Conservation (phyloP, 2,888 invertebrate species). For the Luperina testacea region DNA sequence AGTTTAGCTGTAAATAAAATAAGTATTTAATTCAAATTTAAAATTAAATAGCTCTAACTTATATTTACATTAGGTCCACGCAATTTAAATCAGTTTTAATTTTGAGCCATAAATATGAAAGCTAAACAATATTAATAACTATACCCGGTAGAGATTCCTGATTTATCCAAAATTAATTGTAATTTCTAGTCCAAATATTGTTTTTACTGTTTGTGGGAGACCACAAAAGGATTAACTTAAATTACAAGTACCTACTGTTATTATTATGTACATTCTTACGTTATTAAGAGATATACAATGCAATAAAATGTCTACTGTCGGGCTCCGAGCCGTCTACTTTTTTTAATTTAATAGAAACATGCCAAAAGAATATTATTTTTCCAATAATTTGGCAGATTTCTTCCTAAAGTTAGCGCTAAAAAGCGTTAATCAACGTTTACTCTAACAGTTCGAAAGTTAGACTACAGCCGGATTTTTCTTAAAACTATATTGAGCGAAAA, state of each 20-base stretch:
- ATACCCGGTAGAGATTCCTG: slow-evolving; percentile 70
- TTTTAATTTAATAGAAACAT: slow-evolving; percentile 59
- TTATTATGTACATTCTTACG: slow-evolving; percentile 61
- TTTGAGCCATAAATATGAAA: slow-evolving; percentile 64
- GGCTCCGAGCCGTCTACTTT: slow-evolving; percentile 69
- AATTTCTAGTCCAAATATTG: slow-evolving; percentile 45
- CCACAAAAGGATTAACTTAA: slow-evolving; percentile 18
- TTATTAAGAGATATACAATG: slow-evolving; percentile 67
- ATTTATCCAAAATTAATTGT: slow-evolving; percentile 37
- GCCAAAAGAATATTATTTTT: slow-evolving; percentile 62
- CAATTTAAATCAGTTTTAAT: slow-evolving; percentile 62
- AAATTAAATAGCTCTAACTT: slow-evolving; percentile 68
- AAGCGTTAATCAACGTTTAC: slow-evolving; percentile 52
- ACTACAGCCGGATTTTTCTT: slow-evolving; percentile 66
- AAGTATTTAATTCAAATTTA: slow-evolving; percentile 57
- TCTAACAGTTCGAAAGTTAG: slow-evolving; percentile 56
- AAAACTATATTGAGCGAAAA: slow-evolving; percentile 82
- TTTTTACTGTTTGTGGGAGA: slow-evolving; percentile 17
- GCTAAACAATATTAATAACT: slow-evolving; percentile 56
- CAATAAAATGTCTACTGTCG: slow-evolving; percentile 68
- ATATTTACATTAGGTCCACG: slow-evolving; percentile 68
- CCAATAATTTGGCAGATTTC: slow-evolving; percentile 60
- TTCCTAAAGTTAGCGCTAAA: slow-evolving; percentile 65
- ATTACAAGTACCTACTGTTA: slow-evolving; percentile 47
- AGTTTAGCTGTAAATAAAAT: slow-evolving; percentile 65